These are phyloP conservation scores for Montifringilla adamsi DNA, from an alignment of 2,113 vertebrate genomes.

Conservation along the genomic window DNA sequence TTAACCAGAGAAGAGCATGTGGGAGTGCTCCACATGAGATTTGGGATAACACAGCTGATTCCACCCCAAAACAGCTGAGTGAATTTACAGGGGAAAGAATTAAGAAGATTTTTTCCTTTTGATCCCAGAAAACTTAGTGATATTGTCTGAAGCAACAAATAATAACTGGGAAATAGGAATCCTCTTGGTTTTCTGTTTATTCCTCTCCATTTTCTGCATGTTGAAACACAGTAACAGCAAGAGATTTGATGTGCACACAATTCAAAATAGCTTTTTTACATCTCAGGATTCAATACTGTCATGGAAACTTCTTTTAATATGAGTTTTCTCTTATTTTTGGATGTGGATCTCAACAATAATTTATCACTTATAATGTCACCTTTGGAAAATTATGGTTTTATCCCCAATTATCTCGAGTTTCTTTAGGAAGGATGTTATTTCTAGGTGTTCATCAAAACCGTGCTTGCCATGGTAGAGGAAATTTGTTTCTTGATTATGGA, in stretches of 20 bases:
- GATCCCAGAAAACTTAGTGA: neutral
- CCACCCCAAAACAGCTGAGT: neutral
- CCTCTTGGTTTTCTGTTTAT: neutral
- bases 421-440: neutral
- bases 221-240: neutral
- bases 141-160: neutral
- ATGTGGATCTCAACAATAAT: neutral
- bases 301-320: neutral
- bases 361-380: neutral
- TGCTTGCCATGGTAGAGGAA: neutral
- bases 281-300: neutral
- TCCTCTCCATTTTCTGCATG: neutral
- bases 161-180: neutral
- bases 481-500: slow-evolving; percentile 14
- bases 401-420: neutral
- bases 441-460: neutral
- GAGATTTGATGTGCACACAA: neutral
- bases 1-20: neutral
- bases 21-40: neutral
- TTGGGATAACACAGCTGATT: neutral
- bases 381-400: neutral
- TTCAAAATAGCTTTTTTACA: neutral
- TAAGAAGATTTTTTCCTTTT: neutral
- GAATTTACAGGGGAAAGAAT: neutral
- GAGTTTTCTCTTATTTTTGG: neutral